Base-by-base conservation (phyloP, 2,113 vertebrate species). In the Myanophis thanlyinensis region DNA sequence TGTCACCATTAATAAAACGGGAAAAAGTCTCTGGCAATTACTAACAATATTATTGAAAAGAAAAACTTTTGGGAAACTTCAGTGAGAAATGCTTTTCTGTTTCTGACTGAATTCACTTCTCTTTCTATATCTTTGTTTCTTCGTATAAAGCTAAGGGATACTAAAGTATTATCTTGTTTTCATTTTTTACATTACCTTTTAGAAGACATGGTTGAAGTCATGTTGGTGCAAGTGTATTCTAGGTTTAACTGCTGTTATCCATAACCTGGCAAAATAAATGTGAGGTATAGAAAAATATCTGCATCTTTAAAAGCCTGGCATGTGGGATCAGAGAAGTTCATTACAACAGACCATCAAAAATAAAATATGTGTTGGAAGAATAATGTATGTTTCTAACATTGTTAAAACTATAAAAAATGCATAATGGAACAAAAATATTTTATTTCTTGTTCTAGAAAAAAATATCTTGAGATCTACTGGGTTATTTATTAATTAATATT, bases 91-190 rank as follows among this genome's bases (percentile, higher is more conserved):
- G 48, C 53, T 1, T 87, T 3, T 62, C 89, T 56, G 3, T 80
- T 92, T 62, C 91, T 80, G 0, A 90, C 51, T 44, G 59, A 13
- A 1, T 90, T 47, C 35, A 95, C 93, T 5, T n/a, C 5, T 1
- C 0, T 9, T 1, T 27, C 0, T 15, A 73, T 54, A 92, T 35
- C 23, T 35, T 73, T 1, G 10, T 0, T 13, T 20, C 0, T 52
- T 0, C 87, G 1, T 35, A 86, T 9, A 18, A 87, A 30, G 89
- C 93, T 40, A 85, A 10, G n/a, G 0, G 0, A 1, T 52, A 84
- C 51, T 20, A 27, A 84, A 54, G 59, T 54, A 51, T 85, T 40
- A 35, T 20, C 51, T 85, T 40, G 1, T 5, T 48, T 48, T 91
- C 15, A 85, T 48, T 89, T 59, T 51, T 18, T 88, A 1, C 30